Conservation (phyloP, 2,888 invertebrate species). For the Sminthurinus aureus region DNA sequence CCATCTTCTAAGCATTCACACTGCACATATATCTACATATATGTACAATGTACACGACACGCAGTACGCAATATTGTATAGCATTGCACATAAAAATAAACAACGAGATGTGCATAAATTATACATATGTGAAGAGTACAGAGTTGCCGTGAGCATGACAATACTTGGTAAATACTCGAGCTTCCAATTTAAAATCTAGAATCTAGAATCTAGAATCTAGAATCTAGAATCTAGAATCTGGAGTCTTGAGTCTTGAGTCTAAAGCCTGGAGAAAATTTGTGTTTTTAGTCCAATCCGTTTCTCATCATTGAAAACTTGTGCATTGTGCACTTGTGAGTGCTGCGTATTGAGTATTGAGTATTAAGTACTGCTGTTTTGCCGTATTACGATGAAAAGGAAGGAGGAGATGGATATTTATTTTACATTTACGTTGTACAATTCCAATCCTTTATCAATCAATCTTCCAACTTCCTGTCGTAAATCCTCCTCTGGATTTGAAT, state of each 20-base stretch:
- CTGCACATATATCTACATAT: neutral
- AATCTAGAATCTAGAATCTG: too few species aligned
- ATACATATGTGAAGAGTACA: neutral
- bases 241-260: too few species aligned
- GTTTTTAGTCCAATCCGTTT: too few species aligned
- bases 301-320: neutral
- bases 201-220: too few species aligned
- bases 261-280: too few species aligned
- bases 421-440: neutral
- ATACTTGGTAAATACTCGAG: too few species aligned
- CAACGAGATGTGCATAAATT: neutral
- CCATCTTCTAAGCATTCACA: too few species aligned
- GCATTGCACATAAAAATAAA: neutral
- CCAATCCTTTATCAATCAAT: constrained; percentile 29
- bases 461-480: constrained; percentile 32
- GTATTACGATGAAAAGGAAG: neutral
- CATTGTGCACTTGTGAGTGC: neutral
- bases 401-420: neutral
- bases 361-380: neutral
- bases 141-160: too few species aligned
- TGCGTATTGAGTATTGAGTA: too few species aligned
- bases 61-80: neutral
- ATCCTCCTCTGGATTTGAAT: neutral
- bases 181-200: too few species aligned
- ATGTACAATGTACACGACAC: neutral